Percentiles rank a stretch among this genome's conserved stretches.
Evolutionary conservation across 2,888 invertebrate genomes (phyloP).

Genomic region (Heteromurus nitidus): DNA sequence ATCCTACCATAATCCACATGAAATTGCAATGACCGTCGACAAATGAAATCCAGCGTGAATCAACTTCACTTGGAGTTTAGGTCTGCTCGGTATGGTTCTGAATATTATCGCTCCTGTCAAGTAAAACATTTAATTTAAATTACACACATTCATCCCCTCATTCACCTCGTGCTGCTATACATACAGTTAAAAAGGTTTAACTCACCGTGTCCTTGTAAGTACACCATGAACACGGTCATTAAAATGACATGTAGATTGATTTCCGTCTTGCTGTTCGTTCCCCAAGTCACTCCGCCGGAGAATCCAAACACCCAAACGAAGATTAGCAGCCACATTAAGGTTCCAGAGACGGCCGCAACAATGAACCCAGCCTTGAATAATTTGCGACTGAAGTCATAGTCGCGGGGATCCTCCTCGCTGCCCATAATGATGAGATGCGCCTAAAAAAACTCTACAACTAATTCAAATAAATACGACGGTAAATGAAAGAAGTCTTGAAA

Average conservation of each 20-base stretch:
- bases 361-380: slow-evolving; percentile 66
- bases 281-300: slow-evolving; percentile 66
- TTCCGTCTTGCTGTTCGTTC: slow-evolving; percentile 54
- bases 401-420: slow-evolving; percentile 72
- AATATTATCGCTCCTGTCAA: slow-evolving; percentile 68
- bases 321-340: slow-evolving; percentile 67
- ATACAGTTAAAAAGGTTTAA: no score
- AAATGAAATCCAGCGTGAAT: slow-evolving; percentile 71
- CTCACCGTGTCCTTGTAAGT: slow-evolving; percentile 73
- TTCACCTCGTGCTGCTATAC: no score
- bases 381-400: slow-evolving; percentile 68
- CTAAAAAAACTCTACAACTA: not conserved
- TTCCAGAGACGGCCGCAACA: slow-evolving; percentile 63
- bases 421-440: slow-evolving; percentile 63
- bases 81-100: slow-evolving; percentile 69
- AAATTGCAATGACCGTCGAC: slow-evolving; percentile 58
- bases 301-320: slow-evolving; percentile 67
- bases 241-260: slow-evolving; percentile 71
- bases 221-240: slow-evolving; percentile 72
- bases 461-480: no score
- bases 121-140: not conserved
- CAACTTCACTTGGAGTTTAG: slow-evolving; percentile 71
- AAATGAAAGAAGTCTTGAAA: no score
- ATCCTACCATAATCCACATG: slow-evolving; percentile 64
- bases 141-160: no score